Base-by-base conservation (phyloP, 2,888 invertebrate species). In the Tenthredo distinguenda region DNA sequence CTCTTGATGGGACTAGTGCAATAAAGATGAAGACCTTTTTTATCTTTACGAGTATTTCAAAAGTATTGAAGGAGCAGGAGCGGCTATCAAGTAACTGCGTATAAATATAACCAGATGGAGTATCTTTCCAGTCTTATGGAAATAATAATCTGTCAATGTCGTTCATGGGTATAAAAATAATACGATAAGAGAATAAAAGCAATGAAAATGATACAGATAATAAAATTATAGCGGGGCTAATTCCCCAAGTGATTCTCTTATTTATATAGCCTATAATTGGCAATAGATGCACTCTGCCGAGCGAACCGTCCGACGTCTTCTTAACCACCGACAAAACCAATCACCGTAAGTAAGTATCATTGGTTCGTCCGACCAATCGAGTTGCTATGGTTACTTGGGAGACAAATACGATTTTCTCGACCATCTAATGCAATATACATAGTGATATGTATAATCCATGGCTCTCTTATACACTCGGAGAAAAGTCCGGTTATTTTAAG, bases 341-440 rank as follows among this genome's bases (percentile, higher is more conserved):
- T 83, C 83, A 83, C 62, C 83, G 83, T 83, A 47, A 83, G 83
- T 83, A 47, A 50, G 43, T 83, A 47, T 83, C 71, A 83, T 47
- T 26, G 47, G 31, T 47, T 31, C 55, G 21, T 26, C 43, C n/a
- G n/a, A 40, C 26, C 26, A 68, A 68, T 68, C 68, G 21, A 77
- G 62, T 77, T 77, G 77, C 77, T 9, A 77, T 77, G 77, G 77
- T 34, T 77, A 50, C 68, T 68, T 34, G 47, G 15, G 34, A 68
- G 68, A 68, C 31, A 34, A 34, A 68, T 47, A 47, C 26, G 26
- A 62, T 62, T 62, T 62, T 26, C 21, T 10, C 10, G 62, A 26
- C 62, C 62, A 62, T 62, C 12, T 12, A 62, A 62, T 62, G 26
- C 21, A 62, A 62, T 26, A 26, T 62, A 26, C 62, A 62, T 62